phyloP scores from a whole-genome alignment of 2,888 invertebrate species.

The Acleris laterana region DNA sequence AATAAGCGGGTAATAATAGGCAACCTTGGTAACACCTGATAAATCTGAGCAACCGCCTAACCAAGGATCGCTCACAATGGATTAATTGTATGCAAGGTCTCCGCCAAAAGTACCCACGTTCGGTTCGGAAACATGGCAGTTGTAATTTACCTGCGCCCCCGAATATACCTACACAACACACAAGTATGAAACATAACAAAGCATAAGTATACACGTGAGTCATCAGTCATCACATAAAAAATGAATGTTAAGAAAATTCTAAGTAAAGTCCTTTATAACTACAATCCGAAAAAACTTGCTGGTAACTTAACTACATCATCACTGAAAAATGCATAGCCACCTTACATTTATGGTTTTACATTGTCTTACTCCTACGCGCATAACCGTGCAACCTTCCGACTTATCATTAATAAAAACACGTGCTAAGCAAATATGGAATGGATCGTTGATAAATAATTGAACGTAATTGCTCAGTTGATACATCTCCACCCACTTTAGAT shows the following conservation, averaged over 20 bases:
- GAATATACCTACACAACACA: conserved; percentile 41
- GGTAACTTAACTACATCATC: background rate
- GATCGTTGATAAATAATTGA: conserved; percentile 6
- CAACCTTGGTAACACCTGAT: conserved; percentile 31
- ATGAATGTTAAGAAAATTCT: background rate
- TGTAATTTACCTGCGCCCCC: conserved; percentile 69
- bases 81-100: conserved; percentile 68
- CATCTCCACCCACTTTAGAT: conserved; percentile 22
- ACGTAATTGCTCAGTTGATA: conserved; percentile 28
- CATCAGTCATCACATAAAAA: conserved; percentile 6
- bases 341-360: too few species aligned
- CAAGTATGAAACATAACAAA: conserved; percentile 40
- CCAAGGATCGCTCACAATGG: conserved; percentile 66
- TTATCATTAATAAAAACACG: conserved; percentile 18
- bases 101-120: conserved; percentile 71
- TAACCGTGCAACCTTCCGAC: conserved; percentile 4
- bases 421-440: conserved; percentile 10
- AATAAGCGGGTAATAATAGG: conserved; percentile 19
- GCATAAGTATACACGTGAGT: conserved; percentile 26
- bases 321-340: background rate
- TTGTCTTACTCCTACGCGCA: conserved; percentile 4
- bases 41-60: conserved; percentile 46
- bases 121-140: conserved; percentile 57
- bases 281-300: too few species aligned
- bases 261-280: too few species aligned